Evolutionary conservation across 1,140 invertebrate genomes (phyloP), one percentile per base, ranked within the genome.

Genomic region (Papilio helenus): DNA sequence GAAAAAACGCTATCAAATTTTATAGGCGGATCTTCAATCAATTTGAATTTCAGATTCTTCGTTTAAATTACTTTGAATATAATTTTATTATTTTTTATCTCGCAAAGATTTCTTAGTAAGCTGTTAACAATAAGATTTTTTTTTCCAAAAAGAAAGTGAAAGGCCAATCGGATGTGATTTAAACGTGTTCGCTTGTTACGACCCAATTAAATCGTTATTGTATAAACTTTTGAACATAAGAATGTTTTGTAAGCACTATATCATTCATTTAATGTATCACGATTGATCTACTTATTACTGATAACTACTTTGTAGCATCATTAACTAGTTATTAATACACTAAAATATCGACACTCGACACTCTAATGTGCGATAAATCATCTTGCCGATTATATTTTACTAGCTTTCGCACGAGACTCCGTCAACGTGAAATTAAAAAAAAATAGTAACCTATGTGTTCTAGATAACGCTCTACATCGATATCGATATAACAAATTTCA

Each of bases 181-280:
- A 90, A 90, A 87, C 89, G 86, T 89, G 85, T 90, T 90, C 89
- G 88, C 84, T 87, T 90, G 89, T 91, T 89, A 92, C 81, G 88
- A 90, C 83, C 87, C 89, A 92, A 93, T 92, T 92, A 93, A 91
- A 93, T 87, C 82, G 87, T 87, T 86, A 90, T 93, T 94, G 92
- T 89, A 92, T 81, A 94, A 94, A 85, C 81, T 85, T 79, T 84
- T 88, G 87, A 87, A 87, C 88, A 88, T 90, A 90, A 84, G 76
- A 84, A 82, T 81, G 87, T 93, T 90, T 92, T 88, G 91, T 88
- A 93, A 94, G 79, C 72, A 80, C 61, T 79, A 72, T 80, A 80
- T 79, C 49, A 76, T 81, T 83, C 82, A 90, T 89, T 86, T 85
- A 89, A 89, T 86, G 89, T 79, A 81, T 84, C 80, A 83, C 79